Percentiles rank a stretch among this genome's conserved stretches.
phyloP scores from a whole-genome alignment of 1,140 invertebrate genomes.

The Heliconius melpomene region DNA sequence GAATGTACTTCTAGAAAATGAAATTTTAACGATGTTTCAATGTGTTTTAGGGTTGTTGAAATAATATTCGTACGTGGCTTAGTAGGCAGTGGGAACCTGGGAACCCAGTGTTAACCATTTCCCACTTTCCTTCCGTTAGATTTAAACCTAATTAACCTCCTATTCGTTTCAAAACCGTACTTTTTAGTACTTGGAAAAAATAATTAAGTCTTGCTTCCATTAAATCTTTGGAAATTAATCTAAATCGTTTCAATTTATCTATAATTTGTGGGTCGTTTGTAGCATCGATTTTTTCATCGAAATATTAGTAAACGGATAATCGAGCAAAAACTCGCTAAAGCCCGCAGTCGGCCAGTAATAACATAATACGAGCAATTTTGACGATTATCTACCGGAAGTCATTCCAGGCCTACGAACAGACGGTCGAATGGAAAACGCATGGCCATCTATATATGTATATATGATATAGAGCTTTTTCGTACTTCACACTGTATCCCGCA shows the following conservation, averaged over 20 bases:
- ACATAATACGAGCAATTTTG: constrained; percentile 51
- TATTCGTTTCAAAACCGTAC: too few species aligned
- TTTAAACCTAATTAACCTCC: too few species aligned
- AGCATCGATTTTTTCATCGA: neutral
- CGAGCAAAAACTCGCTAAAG: constrained; percentile 43
- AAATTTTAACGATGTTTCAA: constrained; percentile 51
- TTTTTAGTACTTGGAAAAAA: too few species aligned
- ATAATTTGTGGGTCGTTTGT: neutral
- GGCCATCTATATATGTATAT: neutral
- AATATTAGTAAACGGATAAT: constrained; percentile 28
- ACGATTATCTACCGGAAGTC: constrained; percentile 50
- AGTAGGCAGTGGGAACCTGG: too few species aligned
- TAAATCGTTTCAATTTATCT: neutral
- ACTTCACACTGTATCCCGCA: too few species aligned
- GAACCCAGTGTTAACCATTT: too few species aligned
- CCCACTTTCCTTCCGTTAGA: too few species aligned
- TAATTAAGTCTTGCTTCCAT: neutral
- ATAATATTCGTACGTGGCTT: neutral
- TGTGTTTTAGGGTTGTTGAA: constrained; percentile 37
- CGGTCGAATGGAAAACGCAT: neutral
- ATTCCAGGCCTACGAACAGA: constrained; percentile 23
- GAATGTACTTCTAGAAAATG: constrained; percentile 44
- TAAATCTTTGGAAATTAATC: neutral
- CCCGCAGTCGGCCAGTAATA: constrained; percentile 40
- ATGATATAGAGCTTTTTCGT: neutral